A percentile compares a stretch with the other conserved stretches of the same genome.
phyloP scores from a whole-genome alignment of 2,113 vertebrate species.

The Thymallus thymallus region DNA sequence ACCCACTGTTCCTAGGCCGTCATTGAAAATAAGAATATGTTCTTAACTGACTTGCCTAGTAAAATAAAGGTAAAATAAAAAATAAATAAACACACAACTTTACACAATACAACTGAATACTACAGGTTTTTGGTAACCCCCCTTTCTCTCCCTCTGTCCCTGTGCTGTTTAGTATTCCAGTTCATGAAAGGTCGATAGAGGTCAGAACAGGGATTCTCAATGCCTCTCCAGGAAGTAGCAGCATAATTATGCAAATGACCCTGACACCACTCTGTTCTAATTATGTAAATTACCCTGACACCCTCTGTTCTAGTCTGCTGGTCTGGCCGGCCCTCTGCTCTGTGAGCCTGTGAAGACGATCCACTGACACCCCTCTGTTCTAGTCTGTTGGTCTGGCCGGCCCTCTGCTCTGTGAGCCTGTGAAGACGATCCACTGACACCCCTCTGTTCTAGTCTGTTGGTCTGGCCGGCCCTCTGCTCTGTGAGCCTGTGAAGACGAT shows the following conservation, averaged over 20 bases:
- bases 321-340: conserved; percentile 79
- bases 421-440: conserved; percentile 71
- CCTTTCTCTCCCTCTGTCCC: conserved; percentile 2
- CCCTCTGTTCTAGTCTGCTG: conserved; percentile 79
- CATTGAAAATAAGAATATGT: no score
- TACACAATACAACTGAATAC: background rate
- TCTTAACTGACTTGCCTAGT: no score
- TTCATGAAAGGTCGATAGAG: conserved; percentile 85
- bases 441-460: conserved; percentile 83
- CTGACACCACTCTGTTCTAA: conserved; percentile 66
- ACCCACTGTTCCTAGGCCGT: no score
- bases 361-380: no score
- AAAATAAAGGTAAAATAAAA: no score
- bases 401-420: conserved; percentile 79
- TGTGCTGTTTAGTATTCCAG: conserved; percentile 81
- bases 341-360: conserved; percentile 81
- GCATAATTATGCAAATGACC: conserved; percentile 87
- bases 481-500: conserved; percentile 81
- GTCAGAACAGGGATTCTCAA: conserved; percentile 77
- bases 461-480: conserved; percentile 79
- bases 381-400: conserved; percentile 83
- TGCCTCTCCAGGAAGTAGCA: conserved; percentile 80
- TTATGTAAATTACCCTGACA: conserved; percentile 82
- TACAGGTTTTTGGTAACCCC: conserved; percentile 53
- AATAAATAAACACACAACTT: background rate